phyloP scores from a whole-genome alignment of 2,797 vertebrate species.

The Chloroceryle inda region DNA sequence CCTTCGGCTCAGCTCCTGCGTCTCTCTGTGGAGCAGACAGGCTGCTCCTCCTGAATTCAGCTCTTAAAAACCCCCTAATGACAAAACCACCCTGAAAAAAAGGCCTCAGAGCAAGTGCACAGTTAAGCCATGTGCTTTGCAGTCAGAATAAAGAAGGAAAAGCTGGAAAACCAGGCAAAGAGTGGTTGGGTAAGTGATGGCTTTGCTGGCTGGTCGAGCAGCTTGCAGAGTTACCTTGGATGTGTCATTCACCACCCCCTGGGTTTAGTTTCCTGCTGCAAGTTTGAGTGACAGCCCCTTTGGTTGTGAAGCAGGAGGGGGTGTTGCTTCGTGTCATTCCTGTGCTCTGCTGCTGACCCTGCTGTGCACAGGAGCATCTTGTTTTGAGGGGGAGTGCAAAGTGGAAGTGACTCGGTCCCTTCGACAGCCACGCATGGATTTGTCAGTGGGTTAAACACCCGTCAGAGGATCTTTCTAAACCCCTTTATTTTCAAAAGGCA shows the following conservation, averaged over 20 bases:
- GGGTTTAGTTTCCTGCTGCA: background rate
- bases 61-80: background rate
- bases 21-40: background rate
- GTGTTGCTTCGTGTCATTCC: fast-evolving
- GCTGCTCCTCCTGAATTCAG: background rate
- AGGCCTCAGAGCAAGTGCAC: background rate
- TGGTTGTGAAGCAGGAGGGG: background rate
- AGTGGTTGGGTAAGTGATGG: background rate
- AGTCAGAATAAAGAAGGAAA: background rate
- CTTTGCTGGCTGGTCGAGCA: background rate
- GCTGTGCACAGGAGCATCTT: background rate
- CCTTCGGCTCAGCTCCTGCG: background rate
- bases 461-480: background rate
- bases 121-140: background rate
- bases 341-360: background rate
- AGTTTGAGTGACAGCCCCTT: background rate
- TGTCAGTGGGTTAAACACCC: background rate
- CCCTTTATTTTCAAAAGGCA: background rate
- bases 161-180: background rate
- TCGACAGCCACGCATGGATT: background rate
- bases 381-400: background rate
- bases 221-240: background rate
- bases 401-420: background rate
- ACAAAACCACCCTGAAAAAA: background rate
- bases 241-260: fast-evolving